Base-by-base conservation (phyloP, 2,797 vertebrate genomes). In the Orientallactaga sibirica region DNA sequence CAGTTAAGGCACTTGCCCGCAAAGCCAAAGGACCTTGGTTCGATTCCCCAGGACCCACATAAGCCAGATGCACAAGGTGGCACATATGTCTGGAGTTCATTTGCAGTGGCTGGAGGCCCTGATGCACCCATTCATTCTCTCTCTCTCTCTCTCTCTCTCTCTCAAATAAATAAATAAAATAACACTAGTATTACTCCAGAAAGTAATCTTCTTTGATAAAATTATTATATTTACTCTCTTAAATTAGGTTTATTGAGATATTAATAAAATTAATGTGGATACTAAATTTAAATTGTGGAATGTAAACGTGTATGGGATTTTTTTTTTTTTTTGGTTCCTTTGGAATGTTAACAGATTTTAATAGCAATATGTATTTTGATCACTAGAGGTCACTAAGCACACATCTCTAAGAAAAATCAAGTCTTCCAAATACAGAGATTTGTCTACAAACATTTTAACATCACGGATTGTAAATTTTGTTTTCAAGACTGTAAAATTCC, bases 351-450 rank as follows among this genome's bases (percentile, higher is more conserved):
- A 73, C 14, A 58, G 48, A 48, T 48, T 71, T 85, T 68, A 94
- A 27, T 29, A 76, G 86, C 92, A 92, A 77, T 58, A 70, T 86
- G 8, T 27, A 7, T 37, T 86, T 58, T 79, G 16, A 55, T 85
- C 98, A 27, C 97, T 97, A 98, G 98, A 33, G 97, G 98, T 98
- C 98, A 97, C 64, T 96, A 95, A 88, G 4, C 33, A 93, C 79
- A 83, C 41, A 82, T 5, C 58, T 43, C 62, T 88, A 33, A 78
- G 66, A 77, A 68, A 52, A 93, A 88, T 33, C n/a, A 33, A 43
- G 0, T 75, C 29, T 93, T 81, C 14, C 91, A 22, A 92, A 33
- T 75, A 55, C 9, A 87, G 43, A 76, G 75, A n/a, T 22, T 80
- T 41, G 43, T 9, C 41, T 84, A 3, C 83, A 68, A 68, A 62